Percentiles rank a stretch among this genome's conserved stretches.
Conservation (phyloP, 2,797 vertebrate species). For the Brotula barbata region DNA sequence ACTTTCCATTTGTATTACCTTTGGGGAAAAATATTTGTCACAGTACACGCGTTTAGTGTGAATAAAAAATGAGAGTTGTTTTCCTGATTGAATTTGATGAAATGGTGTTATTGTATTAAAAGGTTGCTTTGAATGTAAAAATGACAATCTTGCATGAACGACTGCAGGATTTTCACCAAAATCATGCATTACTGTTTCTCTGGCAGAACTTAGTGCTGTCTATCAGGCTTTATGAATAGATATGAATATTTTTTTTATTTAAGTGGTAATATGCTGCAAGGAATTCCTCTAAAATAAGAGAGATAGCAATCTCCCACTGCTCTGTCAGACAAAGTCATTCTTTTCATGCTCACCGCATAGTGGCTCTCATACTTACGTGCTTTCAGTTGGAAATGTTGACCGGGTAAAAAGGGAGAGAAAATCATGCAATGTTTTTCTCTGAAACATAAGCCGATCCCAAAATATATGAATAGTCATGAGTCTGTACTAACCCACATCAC, state of each 20-base stretch:
- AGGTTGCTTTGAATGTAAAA: constrained; percentile 14
- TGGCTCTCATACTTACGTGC: background rate
- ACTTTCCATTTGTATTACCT: no score
- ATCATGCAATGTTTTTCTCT: constrained; percentile 1
- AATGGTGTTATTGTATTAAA: constrained; percentile 26
- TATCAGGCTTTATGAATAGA: constrained; percentile 17
- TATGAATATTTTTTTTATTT: constrained; percentile 16
- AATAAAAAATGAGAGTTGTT: background rate
- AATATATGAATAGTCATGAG: background rate
- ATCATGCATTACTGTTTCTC: constrained; percentile 37
- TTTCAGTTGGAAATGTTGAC: constrained; percentile 38
- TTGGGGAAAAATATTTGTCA: no score
- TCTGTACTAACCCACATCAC: constrained; percentile 5
- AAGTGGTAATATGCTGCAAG: constrained; percentile 7
- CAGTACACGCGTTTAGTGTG: no score
- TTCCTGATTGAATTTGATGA: constrained; percentile 14
- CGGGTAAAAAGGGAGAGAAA: background rate
- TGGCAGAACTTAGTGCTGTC: constrained; percentile 7
- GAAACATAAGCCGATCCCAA: no score
- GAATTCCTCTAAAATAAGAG: constrained; percentile 35
- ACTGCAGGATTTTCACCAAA: constrained; percentile 31
- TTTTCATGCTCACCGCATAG: constrained; percentile 15
- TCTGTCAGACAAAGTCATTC: background rate
- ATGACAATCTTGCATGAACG: constrained; percentile 22
- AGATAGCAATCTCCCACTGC: background rate